phyloP scores from a whole-genome alignment of 1,140 invertebrate species.

The Venturia canescens region DNA sequence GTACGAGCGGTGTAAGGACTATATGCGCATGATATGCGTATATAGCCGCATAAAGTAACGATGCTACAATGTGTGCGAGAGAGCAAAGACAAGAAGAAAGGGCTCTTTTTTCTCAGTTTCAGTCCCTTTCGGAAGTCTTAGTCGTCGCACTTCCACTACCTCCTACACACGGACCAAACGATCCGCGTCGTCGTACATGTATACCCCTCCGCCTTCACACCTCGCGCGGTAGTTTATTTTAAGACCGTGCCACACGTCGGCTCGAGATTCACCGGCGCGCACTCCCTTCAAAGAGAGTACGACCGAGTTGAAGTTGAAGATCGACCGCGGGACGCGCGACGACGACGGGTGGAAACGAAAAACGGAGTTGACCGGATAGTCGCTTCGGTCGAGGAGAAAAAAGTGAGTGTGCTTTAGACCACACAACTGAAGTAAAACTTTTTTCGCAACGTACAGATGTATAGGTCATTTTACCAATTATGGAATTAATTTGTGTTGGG shows the following conservation, averaged over 20 bases:
- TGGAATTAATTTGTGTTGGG: too few species aligned
- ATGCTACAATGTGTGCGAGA: slow-evolving; percentile 39
- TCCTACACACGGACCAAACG: slow-evolving; percentile 19
- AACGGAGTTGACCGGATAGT: not conserved
- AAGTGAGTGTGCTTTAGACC: too few species aligned
- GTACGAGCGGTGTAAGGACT: not conserved
- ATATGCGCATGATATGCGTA: slow-evolving; percentile 3
- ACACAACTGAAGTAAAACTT: too few species aligned
- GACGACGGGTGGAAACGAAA: not conserved
- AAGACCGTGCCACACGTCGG: slow-evolving; percentile 21
- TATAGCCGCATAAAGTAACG: not conserved
- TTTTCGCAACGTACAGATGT: too few species aligned
- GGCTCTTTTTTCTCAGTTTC: too few species aligned
- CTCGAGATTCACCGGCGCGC: not conserved
- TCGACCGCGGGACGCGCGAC: not conserved
- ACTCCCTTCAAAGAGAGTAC: not conserved
- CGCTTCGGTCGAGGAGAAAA: not conserved
- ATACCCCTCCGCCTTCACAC: not conserved
- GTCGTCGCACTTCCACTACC: too few species aligned
- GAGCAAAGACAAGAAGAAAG: slow-evolving; percentile 30
- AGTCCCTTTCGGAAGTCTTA: not conserved
- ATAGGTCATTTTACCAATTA: too few species aligned
- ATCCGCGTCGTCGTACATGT: slow-evolving; percentile 35
- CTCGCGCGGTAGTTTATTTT: slow-evolving; percentile 15
- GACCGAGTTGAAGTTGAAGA: not conserved